Percentiles rank a stretch among this genome's conserved stretches.
These are phyloP conservation scores for Schizopygopsis pylzovi DNA, from an alignment of 2,797 vertebrate species.

Conservation along the genomic window DNA sequence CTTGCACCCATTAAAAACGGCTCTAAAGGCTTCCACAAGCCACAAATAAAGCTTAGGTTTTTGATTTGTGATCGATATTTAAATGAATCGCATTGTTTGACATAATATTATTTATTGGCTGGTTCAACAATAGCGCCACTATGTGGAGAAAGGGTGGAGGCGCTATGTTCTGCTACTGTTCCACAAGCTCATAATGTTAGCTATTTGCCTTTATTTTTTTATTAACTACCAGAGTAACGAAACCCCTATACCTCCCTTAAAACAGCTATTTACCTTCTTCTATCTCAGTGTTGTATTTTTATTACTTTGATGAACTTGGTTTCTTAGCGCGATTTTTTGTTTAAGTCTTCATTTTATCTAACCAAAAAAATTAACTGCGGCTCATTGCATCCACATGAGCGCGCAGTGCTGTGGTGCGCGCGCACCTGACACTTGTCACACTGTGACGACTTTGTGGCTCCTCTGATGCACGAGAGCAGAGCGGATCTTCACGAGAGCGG, in stretches of 20 bases:
- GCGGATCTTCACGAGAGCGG: conserved; percentile 33
- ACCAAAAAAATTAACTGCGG: neutral
- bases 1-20: neutral
- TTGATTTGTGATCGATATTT: neutral
- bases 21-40: neutral
- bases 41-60: neutral
- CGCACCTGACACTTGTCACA: conserved; percentile 49
- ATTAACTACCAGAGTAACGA: neutral
- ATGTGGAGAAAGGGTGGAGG: neutral
- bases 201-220: neutral
- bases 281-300: neutral
- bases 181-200: neutral
- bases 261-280: neutral
- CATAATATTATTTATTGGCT: neutral
- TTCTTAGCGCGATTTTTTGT: neutral
- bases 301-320: neutral
- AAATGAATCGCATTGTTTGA: too few species aligned
- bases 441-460: conserved; percentile 32
- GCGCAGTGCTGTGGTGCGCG: neutral
- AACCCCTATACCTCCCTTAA: neutral
- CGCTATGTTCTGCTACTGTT: neutral
- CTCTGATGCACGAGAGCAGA: conserved; percentile 22
- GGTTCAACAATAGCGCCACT: neutral
- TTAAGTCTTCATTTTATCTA: neutral
- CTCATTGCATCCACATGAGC: neutral